Conservation (phyloP, 1,140 invertebrate genomes). For the Anagrus nilaparvatae region DNA sequence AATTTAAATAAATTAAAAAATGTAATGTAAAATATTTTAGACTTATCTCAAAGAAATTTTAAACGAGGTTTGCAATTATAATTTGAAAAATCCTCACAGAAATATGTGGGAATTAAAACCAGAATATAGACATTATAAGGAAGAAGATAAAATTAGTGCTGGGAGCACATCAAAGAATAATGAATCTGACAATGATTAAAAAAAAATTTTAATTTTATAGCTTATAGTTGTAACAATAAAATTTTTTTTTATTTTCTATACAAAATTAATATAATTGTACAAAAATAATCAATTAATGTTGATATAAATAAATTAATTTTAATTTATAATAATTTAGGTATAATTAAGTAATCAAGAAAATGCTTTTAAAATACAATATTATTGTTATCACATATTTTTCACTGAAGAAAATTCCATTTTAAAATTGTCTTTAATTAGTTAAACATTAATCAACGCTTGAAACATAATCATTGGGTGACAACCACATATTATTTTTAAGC, state of each 20-base stretch:
- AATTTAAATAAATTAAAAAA: conserved; percentile 12
- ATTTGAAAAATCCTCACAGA: conserved; percentile 91
- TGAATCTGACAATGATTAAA: conserved; percentile 39
- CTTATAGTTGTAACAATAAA: not conserved
- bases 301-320: too few relatives aligned
- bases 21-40: conserved; percentile 33
- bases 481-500: conserved; percentile 40
- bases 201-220: conserved; percentile 1
- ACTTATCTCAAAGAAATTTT: conserved; percentile 94
- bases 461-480: conserved; percentile 51
- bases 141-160: conserved; percentile 23
- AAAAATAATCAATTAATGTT: conserved; percentile 13
- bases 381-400: too few relatives aligned
- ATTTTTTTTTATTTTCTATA: conserved; percentile 3
- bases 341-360: too few relatives aligned
- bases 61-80: conserved; percentile 94
- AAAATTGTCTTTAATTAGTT: too few relatives aligned
- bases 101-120: conserved; percentile 99
- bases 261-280: conserved; percentile 4
- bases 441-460: conserved; percentile 58
- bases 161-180: conserved; percentile 43
- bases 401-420: too few relatives aligned
- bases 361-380: too few relatives aligned
- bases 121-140: conserved; percentile 88
- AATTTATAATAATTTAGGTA: too few relatives aligned